Evolutionary conservation across 1,140 invertebrate genomes (phyloP).

Genomic region (Subanguina moxae): DNA sequence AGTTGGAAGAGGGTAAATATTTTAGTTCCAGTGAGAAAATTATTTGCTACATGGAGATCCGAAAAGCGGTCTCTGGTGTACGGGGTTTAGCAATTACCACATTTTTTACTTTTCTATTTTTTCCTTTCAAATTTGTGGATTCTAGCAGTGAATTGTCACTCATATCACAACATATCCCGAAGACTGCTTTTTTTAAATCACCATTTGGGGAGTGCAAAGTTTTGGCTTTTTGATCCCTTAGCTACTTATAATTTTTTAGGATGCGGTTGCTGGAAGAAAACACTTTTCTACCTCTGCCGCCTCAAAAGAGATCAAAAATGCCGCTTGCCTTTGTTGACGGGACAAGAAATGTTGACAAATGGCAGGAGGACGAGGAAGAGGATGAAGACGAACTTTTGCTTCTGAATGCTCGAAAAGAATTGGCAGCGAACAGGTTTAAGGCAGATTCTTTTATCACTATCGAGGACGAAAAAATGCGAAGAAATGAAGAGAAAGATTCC

Average conservation of each 20-base stretch:
- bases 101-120: too few species aligned
- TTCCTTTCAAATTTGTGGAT: background rate
- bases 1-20: background rate
- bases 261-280: background rate
- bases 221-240: background rate
- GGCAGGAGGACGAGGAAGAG: background rate
- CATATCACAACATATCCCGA: background rate
- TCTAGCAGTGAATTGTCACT: background rate
- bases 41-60: too few species aligned
- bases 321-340: background rate
- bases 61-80: too few species aligned
- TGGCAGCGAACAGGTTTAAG: background rate
- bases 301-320: background rate
- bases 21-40: background rate
- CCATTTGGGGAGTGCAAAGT: background rate
- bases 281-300: background rate
- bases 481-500: background rate
- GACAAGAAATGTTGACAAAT: background rate
- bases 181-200: background rate
- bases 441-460: background rate
- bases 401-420: background rate
- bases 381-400: constrained; percentile 5
- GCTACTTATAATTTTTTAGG: background rate
- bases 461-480: background rate
- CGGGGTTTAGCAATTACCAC: too few species aligned